Base-by-base conservation (phyloP, 2,888 invertebrate species). In the Nebria salina region DNA sequence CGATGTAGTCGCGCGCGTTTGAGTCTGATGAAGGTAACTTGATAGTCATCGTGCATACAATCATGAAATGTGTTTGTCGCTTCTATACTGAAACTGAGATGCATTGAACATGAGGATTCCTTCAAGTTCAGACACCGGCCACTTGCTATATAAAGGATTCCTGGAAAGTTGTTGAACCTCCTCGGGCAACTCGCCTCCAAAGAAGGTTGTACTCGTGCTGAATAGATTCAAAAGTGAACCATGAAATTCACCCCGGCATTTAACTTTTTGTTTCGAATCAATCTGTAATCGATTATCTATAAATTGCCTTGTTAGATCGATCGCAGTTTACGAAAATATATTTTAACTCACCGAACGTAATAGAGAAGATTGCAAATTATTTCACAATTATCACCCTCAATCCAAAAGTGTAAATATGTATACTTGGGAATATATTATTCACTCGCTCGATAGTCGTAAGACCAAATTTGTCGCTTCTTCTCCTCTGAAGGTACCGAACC, bases 21-120 rank as follows among this genome's bases (percentile, higher is more conserved):
- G 15, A 7, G 70, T 5, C 34, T 70, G 20, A 20, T 34, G 54
- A 70, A 11, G 26, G 70, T 70, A 70, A 70, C 34, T 70, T 20
- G 70, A 70, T 26, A 70, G 70, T 70, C 70, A 70, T 70, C 70
- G 15, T 70, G 70, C 70, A 70, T 70, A 20, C 70, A 34, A 25
- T 34, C 25, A 20, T 11, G 66, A 70, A 20, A 34, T 26, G 70
- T 70, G 70, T 70, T 70, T 70, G 70, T 70, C 70, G 26, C 15
- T n/a, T 70, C 25, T 70, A 34, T 70, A 26, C 20, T 26, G 70
- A 70, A 70, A 11, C 25, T 70, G 70, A 34, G 34, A 70, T 70
- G 70, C 13, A 70, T 70, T 26, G 11, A 70, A 70, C 20, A 70
- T 70, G 70, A 70, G 70, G 25, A 11, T 70, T 25, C 25, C 34